These are phyloP conservation scores for Brachionichthys hirsutus DNA, from an alignment of 2,113 vertebrate species.

Conservation along the genomic window DNA sequence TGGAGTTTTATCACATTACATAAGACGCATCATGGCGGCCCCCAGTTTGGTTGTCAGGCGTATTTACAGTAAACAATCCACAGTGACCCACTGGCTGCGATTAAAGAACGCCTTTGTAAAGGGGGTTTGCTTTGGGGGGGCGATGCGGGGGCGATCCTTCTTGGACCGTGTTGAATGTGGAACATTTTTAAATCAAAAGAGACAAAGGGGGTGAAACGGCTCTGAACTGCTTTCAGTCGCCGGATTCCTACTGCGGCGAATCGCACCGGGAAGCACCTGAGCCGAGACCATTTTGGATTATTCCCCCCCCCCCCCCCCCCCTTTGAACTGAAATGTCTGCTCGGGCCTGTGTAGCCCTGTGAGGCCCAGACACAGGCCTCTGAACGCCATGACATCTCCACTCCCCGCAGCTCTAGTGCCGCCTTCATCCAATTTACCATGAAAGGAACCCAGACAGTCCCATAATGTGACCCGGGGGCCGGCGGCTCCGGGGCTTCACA, in stretches of 20 bases:
- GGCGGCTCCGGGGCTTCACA: constrained; percentile 40
- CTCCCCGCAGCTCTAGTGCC: constrained; percentile 46
- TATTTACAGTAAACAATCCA: too few species aligned
- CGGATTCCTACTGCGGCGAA: constrained; percentile 20
- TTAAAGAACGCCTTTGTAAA: too few species aligned
- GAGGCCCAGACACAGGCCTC: constrained; percentile 52
- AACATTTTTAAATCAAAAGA: constrained; percentile 6
- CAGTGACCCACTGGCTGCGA: too few species aligned
- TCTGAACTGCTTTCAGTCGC: background rate
- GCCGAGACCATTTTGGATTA: constrained; percentile 19
- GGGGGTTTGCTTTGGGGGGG: background rate
- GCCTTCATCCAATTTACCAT: constrained; percentile 68
- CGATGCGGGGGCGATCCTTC: constrained; percentile 6
- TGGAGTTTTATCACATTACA: too few species aligned
- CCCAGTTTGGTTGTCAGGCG: too few species aligned
- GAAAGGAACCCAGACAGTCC: constrained; percentile 60
- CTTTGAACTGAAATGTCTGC: constrained; percentile 57
- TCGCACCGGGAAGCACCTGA: constrained; percentile 37
- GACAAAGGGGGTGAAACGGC: constrained; percentile 13
- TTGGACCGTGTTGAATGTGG: constrained; percentile 8
- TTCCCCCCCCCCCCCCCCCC: constrained; percentile 37
- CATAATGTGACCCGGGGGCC: constrained; percentile 50
- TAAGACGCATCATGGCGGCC: too few species aligned
- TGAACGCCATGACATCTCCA: constrained; percentile 58
- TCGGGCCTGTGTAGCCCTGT: constrained; percentile 17